phyloP scores from a whole-genome alignment of 2,888 invertebrate species.

The Ashinkailepas kermadecensis region DNA sequence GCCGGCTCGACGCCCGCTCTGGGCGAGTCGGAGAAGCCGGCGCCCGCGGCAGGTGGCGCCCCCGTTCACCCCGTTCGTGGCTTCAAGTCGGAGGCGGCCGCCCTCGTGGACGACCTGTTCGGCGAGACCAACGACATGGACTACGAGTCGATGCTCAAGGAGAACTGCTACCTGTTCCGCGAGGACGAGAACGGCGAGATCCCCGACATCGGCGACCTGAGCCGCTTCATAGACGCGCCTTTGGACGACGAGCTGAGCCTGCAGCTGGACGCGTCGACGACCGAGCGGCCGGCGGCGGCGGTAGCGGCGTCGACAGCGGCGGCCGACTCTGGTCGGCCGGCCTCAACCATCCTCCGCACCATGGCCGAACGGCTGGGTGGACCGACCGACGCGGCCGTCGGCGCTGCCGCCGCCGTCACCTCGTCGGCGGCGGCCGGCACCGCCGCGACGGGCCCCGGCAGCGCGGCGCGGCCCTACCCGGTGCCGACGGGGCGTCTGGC shows the following conservation, averaged over 20 bases:
- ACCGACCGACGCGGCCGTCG: not conserved
- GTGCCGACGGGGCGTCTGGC: not conserved
- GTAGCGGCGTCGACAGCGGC: not conserved
- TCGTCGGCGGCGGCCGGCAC: not conserved
- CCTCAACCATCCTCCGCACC: constrained; percentile 4
- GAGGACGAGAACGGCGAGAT: constrained; percentile 1
- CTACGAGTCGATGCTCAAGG: constrained; percentile 11
- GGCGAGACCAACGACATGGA: constrained; percentile 21
- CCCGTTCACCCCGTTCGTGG: not conserved
- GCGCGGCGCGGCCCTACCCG: not conserved
- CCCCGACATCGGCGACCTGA: constrained; percentile 18
- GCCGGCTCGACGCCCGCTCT: not conserved
- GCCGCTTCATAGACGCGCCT: constrained; percentile 5
- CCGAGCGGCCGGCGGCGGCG: not conserved
- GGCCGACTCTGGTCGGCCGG: not conserved
- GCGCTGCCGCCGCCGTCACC: not conserved
- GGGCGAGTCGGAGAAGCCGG: not conserved
- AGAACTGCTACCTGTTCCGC: not conserved
- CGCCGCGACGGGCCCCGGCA: not conserved
- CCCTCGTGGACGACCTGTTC: constrained; percentile 15
- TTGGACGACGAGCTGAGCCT: not conserved
- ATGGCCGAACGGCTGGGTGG: constrained; percentile 13
- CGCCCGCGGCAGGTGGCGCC: not conserved
- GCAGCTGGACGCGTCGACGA: not conserved
- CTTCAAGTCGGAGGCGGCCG: not conserved